Percentiles rank a stretch among this genome's conserved stretches.
phyloP scores from a whole-genome alignment of 2,113 vertebrate species.

The Hemiprocne comata region DNA sequence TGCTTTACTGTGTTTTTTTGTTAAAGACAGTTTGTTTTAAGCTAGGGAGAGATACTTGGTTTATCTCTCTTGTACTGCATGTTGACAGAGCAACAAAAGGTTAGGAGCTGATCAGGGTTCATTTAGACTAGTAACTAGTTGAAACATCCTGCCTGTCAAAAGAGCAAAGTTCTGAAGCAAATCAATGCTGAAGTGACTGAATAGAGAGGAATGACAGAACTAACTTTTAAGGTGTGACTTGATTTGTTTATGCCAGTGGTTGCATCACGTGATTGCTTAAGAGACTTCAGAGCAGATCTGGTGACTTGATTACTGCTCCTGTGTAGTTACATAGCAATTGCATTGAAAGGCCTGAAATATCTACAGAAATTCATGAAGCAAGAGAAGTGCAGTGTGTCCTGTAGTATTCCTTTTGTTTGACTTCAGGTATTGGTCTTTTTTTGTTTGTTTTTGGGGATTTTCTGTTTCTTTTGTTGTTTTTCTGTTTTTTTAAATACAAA shows the following conservation, averaged over 20 bases:
- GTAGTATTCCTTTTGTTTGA: not conserved
- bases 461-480: not conserved
- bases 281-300: not conserved
- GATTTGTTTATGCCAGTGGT: not conserved
- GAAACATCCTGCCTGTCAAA: not conserved
- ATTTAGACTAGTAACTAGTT: not conserved
- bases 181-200: not conserved
- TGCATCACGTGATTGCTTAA: not conserved
- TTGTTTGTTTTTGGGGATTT: not conserved
- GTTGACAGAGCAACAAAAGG: not conserved
- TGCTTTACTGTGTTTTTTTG: not conserved
- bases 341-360: not conserved
- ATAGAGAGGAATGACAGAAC: not conserved
- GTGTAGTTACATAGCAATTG: not conserved
- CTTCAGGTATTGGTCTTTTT: not conserved
- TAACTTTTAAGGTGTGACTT: not conserved
- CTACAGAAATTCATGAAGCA: not conserved
- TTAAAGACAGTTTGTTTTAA: not conserved
- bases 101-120: not conserved
- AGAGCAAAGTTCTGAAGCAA: conserved; percentile 1
- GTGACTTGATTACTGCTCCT: not conserved
- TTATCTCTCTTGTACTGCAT: rapidly evolving
- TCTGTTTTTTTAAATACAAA: not conserved
- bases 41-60: not conserved
- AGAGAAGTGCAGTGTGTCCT: not conserved